Evolutionary conservation across 2,888 invertebrate species (phyloP).

Genomic region (Pinctada fucata): DNA sequence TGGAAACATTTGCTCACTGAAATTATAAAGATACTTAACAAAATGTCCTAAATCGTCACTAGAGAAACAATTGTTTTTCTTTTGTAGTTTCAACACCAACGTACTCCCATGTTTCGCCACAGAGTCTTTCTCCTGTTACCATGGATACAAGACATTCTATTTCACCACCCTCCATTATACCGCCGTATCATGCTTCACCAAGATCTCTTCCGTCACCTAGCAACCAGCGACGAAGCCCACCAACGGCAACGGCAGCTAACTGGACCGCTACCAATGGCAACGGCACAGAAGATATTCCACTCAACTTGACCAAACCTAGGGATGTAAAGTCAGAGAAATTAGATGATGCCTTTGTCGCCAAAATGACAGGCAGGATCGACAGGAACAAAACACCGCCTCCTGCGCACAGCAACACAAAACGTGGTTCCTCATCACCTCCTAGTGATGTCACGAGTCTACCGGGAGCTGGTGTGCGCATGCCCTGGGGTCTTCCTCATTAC

Average conservation of each 20-base stretch:
- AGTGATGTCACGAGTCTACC: slow-evolving; percentile 51
- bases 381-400: slow-evolving; percentile 65
- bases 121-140: slow-evolving; percentile 50
- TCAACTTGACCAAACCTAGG: slow-evolving; percentile 93
- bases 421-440: slow-evolving; percentile 68
- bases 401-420: slow-evolving; percentile 66
- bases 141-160: slow-evolving; percentile 55
- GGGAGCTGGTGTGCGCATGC: slow-evolving; percentile 55
- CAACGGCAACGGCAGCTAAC: slow-evolving; percentile 37
- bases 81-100: slow-evolving; percentile 51
- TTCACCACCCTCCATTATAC: slow-evolving; percentile 57
- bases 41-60: no score
- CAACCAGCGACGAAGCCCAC: slow-evolving; percentile 50
- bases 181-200: slow-evolving; percentile 58
- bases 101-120: slow-evolving; percentile 42
- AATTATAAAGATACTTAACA: no score
- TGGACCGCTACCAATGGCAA: slow-evolving; percentile 33
- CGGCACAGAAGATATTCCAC: slow-evolving; percentile 83
- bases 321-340: slow-evolving; percentile 45
- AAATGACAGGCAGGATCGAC: slow-evolving; percentile 30
- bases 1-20: no score
- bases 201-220: slow-evolving; percentile 52
- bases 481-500: slow-evolving; percentile 68
- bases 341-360: slow-evolving; percentile 25
- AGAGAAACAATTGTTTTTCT: slow-evolving; percentile 34